Conservation (phyloP, 2,888 invertebrate species). For the Operophtera brumata region DNA sequence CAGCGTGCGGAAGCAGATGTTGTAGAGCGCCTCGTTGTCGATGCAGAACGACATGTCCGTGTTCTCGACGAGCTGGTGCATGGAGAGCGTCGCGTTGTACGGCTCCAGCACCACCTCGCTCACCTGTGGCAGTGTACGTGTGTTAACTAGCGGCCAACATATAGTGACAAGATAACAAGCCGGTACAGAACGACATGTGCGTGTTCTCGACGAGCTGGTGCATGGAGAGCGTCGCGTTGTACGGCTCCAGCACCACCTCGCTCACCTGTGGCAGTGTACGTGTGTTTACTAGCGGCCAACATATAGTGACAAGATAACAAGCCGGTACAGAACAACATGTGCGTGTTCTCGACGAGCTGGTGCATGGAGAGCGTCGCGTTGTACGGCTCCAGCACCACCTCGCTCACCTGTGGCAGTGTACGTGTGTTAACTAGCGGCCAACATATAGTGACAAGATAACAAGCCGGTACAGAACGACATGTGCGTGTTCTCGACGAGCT, state of each 20-base stretch:
- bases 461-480: slow-evolving; percentile 89
- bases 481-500: slow-evolving; percentile 88
- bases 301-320: no score
- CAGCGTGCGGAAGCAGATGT: slow-evolving; percentile 89
- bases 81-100: slow-evolving; percentile 88
- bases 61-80: slow-evolving; percentile 88
- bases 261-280: slow-evolving; percentile 67
- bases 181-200: slow-evolving; percentile 88
- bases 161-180: no score
- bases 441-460: no score
- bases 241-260: slow-evolving; percentile 87
- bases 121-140: slow-evolving; percentile 51
- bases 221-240: slow-evolving; percentile 88
- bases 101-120: slow-evolving; percentile 88
- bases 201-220: slow-evolving; percentile 89
- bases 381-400: no score
- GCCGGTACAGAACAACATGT: no score
- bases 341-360: no score
- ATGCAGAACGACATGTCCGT: slow-evolving; percentile 89
- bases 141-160: no score
- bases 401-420: no score
- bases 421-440: no score
- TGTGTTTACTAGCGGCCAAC: no score
- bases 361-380: no score
- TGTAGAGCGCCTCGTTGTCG: slow-evolving; percentile 90